Conservation (phyloP, 2,888 invertebrate genomes). For the Apocheima hispidaria region DNA sequence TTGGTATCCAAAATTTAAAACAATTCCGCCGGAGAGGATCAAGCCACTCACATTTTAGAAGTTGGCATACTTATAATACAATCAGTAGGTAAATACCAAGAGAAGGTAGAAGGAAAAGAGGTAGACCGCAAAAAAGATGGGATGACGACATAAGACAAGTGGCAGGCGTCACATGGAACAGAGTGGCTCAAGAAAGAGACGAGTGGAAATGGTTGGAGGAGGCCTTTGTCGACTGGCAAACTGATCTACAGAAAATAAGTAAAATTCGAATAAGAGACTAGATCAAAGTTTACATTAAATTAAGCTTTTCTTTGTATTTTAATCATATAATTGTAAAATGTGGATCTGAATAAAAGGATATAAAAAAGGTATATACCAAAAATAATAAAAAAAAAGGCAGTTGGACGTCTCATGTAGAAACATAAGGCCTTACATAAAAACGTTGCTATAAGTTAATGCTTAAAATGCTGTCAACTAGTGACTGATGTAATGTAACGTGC, state of each 20-base stretch:
- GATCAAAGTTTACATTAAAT: neutral
- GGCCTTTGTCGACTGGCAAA: conserved; percentile 2
- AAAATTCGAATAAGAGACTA: neutral
- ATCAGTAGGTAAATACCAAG: too few relatives aligned
- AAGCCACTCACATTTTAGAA: neutral
- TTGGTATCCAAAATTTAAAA: neutral
- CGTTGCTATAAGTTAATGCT: too few relatives aligned
- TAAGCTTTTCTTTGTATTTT: neutral
- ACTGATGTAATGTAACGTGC: too few relatives aligned
- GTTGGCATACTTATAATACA: too few relatives aligned
- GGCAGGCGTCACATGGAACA: neutral
- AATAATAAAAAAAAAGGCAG: too few relatives aligned
- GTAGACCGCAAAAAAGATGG: neutral
- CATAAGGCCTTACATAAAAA: too few relatives aligned
- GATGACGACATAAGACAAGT: neutral
- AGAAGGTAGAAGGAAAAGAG: neutral
- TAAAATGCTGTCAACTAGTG: too few relatives aligned
- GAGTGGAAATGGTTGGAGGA: neutral
- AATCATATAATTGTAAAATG: neutral
- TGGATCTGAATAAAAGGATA: neutral
- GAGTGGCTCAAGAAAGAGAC: neutral
- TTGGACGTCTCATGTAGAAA: too few relatives aligned
- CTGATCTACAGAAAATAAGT: neutral
- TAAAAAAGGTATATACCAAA: too few relatives aligned
- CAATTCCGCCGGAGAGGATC: neutral